Evolutionary conservation across 2,888 invertebrate genomes (phyloP), one percentile per base, ranked within the genome.

Genomic region (Melipona bicolor): DNA sequence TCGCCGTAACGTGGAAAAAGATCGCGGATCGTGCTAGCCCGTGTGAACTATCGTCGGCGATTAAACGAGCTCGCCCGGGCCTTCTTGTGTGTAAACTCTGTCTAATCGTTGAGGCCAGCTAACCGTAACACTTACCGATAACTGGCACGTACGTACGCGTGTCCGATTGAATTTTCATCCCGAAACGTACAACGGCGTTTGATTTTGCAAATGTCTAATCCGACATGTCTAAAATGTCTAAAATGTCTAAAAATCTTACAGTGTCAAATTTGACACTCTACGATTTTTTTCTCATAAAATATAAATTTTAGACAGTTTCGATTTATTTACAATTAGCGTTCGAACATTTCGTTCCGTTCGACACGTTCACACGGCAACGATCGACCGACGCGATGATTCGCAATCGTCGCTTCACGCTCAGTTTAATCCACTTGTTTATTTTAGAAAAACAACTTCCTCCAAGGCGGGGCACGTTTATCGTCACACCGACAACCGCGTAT

Each of bases 401-500:
- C 65, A 43, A 79, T 83, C 72, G 59, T 77, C 64, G 52, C 27
- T 74, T 76, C 74, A 69, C 83, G 83, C 54, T 64, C 76, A 21
- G 64, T 77, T 88, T 79, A 79, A 85, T 86, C 73, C 74, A 24
- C 36, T 76, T 52, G 80, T 81, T 81, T 82, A 83, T 87, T 86
- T 88, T 49, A 70, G 75, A 83, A 80, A 78, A 83, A 74, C 78
- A 68, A 79, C 70, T 88, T 89, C 84, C 88, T 82, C 78, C 32
- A 64, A 77, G 79, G 76, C 77, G 70, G 69, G 77, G 59, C 80
- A 73, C 59, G 89, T n/a, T 43, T 90, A 90, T 90, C 90, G 83
- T 81, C 74, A 89, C 86, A 89, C 86, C 87, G 88, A 78, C 87
- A 80, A 88, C 89, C 89, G 86, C 89, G 81, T 77, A 88, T 89